phyloP scores from a whole-genome alignment of 2,797 vertebrate genomes.

The Sebastes reedi region DNA sequence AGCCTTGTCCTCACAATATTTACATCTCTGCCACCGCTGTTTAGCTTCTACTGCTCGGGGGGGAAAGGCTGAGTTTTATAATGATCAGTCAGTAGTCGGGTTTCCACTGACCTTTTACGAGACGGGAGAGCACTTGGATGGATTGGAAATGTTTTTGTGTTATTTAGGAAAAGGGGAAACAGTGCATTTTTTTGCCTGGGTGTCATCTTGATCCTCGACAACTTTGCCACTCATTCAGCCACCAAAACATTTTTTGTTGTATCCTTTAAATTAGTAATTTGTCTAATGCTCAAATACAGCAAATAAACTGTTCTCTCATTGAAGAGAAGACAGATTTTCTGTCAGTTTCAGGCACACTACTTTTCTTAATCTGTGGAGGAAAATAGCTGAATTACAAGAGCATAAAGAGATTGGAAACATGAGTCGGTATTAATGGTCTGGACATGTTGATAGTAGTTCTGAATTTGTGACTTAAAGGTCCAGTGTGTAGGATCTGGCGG shows the following conservation, averaged over 20 bases:
- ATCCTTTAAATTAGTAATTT: not conserved
- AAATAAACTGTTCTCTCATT: not conserved
- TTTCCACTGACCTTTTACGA: constrained; percentile 49
- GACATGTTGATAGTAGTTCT: not conserved
- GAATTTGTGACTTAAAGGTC: not conserved
- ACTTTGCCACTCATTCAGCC: not conserved
- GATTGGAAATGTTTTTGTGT: constrained; percentile 4
- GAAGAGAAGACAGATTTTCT: not conserved
- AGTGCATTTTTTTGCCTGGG: not conserved
- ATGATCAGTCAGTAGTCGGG: constrained; percentile 31
- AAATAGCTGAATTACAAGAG: not conserved
- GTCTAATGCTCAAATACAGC: not conserved
- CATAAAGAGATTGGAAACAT: not conserved
- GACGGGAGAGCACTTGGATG: not conserved
- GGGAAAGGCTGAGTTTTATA: constrained; percentile 31
- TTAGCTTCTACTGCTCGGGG: constrained; percentile 31
- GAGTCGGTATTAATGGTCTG: not conserved
- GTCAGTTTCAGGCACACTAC: not conserved
- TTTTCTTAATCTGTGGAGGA: not conserved
- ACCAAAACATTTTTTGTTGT: not conserved
- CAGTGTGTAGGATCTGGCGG: too few species aligned
- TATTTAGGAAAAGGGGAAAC: not conserved
- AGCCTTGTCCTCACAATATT: constrained; percentile 54
- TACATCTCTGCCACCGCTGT: constrained; percentile 48
- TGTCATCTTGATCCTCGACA: not conserved